These are phyloP conservation scores for Achatina immaculata DNA, from an alignment of 1,140 invertebrate species.

Conservation along the genomic window DNA sequence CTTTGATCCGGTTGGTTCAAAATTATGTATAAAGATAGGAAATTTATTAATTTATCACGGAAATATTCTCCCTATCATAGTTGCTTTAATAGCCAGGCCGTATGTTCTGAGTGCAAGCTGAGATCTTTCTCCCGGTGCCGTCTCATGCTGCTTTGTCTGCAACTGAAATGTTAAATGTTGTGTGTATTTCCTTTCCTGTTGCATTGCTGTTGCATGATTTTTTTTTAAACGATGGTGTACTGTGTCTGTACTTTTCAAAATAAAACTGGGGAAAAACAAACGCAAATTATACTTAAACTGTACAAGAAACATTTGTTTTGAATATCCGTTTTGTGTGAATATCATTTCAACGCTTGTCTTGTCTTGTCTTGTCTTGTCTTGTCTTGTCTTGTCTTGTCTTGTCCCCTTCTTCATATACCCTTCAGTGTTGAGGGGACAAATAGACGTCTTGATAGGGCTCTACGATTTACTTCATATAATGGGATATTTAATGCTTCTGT, in stretches of 20 bases:
- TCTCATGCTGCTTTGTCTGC: no score
- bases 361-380: no score
- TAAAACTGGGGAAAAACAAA: neutral
- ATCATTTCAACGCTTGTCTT: no score
- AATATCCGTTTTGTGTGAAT: no score
- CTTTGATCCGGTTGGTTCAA: neutral
- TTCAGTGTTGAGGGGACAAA: no score
- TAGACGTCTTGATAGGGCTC: no score
- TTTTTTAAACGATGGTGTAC: neutral
- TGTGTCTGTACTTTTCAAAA: neutral
- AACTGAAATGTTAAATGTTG: no score
- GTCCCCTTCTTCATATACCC: no score
- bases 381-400: no score
- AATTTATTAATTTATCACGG: constrained; percentile 12
- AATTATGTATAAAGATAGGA: neutral
- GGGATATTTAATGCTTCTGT: no score
- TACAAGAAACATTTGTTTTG: no score
- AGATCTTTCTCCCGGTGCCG: neutral
- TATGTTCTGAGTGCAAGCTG: neutral
- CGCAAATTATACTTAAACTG: neutral
- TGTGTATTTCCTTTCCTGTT: neutral
- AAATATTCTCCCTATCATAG: neutral
- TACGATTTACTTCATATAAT: no score
- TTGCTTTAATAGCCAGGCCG: neutral
- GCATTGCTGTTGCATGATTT: neutral